Percentiles rank a stretch among this genome's conserved stretches.
phyloP scores from a whole-genome alignment of 2,113 vertebrate species.

The Alosa alosa region DNA sequence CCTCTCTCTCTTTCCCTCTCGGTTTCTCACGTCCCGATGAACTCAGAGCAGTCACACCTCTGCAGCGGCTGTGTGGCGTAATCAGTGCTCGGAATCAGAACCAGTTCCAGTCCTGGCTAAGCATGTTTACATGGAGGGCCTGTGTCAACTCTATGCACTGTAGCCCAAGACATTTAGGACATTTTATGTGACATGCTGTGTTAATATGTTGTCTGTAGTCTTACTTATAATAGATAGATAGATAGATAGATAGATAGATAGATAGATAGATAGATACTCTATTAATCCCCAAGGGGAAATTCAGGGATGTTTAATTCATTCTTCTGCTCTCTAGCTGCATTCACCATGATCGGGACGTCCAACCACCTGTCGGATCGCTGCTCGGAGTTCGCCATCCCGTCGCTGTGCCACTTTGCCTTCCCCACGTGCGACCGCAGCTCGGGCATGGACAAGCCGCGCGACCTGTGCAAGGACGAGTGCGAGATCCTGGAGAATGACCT shows the following conservation, averaged over 20 bases:
- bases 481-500: slow-evolving; percentile 97
- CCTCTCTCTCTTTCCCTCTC: not conserved
- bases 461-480: slow-evolving; percentile 94
- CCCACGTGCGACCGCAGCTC: slow-evolving; percentile 91
- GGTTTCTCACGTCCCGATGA: not conserved
- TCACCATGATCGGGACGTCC: slow-evolving; percentile 99
- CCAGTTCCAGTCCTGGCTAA: too few relatives aligned
- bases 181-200: not conserved
- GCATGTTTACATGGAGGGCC: not conserved
- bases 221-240: too few relatives aligned
- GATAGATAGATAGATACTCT: too few relatives aligned
- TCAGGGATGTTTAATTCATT: not conserved
- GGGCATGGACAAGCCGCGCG: slow-evolving; percentile 82
- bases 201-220: too few relatives aligned
- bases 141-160: not conserved
- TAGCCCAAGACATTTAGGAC: not conserved
- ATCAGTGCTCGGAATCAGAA: not conserved
- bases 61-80: not conserved
- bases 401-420: slow-evolving; percentile 96
- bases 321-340: slow-evolving; percentile 79
- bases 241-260: too few relatives aligned
- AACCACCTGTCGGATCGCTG: slow-evolving; percentile 96
- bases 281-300: too few relatives aligned
- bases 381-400: slow-evolving; percentile 97
- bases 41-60: not conserved